phyloP scores from a whole-genome alignment of 2,888 invertebrate species.

The Apodemia duryi region DNA sequence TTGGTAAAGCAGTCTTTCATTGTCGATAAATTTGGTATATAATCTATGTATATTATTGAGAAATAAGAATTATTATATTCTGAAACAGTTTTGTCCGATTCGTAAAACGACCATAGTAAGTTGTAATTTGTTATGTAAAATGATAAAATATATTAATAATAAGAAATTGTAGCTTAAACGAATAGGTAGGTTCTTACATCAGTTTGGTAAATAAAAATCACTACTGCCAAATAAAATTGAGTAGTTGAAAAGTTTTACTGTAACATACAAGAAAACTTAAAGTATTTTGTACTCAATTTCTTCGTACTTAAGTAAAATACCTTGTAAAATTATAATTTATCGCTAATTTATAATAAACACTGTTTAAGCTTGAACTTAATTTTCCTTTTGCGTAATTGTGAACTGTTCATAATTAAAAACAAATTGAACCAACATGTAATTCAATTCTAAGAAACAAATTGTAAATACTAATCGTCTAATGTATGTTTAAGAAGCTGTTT shows the following conservation, averaged over 20 bases:
- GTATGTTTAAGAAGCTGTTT: conserved; percentile 68
- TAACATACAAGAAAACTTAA: conserved; percentile 54
- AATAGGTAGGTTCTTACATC: conserved; percentile 45
- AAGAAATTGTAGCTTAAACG: conserved; percentile 54
- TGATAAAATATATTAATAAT: conserved; percentile 51
- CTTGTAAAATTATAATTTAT: conserved; percentile 6
- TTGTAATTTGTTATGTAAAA: conserved; percentile 62
- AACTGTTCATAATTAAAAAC: conserved; percentile 30
- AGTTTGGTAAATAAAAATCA: conserved; percentile 60
- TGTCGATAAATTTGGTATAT: conserved; percentile 46
- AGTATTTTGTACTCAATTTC: conserved; percentile 65
- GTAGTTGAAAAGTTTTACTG: conserved; percentile 70
- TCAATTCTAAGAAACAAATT: conserved; percentile 52
- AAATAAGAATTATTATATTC: conserved; percentile 40
- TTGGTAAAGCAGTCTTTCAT: conserved; percentile 43
- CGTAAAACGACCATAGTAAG: conserved; percentile 54
- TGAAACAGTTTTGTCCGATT: conserved; percentile 46
- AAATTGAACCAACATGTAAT: conserved; percentile 54
- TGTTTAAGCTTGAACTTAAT: conserved; percentile 29
- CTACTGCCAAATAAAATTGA: conserved; percentile 73
- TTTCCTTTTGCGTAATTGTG: conserved; percentile 25
- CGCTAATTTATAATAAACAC: conserved; percentile 18
- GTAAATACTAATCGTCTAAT: conserved; percentile 68
- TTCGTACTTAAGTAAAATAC: conserved; percentile 19
- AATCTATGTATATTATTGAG: conserved; percentile 46